Evolutionary conservation across 2,113 vertebrate genomes (phyloP), one percentile per base, ranked within the genome.

Genomic region (Eurystomus gularis): DNA sequence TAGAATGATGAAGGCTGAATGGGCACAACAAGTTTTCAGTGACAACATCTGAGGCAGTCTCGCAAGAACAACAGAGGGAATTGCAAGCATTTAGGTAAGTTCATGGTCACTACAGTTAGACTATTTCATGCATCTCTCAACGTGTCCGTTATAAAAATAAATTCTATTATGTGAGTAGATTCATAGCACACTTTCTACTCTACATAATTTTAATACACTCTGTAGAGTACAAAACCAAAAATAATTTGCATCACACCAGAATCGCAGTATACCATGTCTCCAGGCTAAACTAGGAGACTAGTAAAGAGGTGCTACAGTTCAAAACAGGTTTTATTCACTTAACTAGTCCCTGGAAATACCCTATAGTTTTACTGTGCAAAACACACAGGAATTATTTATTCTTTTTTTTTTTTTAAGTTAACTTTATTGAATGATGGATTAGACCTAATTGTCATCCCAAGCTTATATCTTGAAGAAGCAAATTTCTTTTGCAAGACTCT

Each of bases 21-120:
- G n/a, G n/a, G n/a, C n/a, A n/a, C n/a, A n/a, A n/a, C n/a, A 73
- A 3, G 39, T 91, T 81, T 96, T 96, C 55, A 80, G 51, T 69
- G 87, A n/a, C 91, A 49, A 33, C 28, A 35, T 40, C 73, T 52
- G 70, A 91, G 80, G 39, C 39, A 69, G 44, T 26, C 25, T 61
- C 12, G 2, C 25, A 12, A 37, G 78, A 86, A 68, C 28, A 87
- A 69, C 25, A 87, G 88, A 81, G 69, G 61, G 52, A 94, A 78
- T 72, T 5, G 2, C 37, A 82, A 79, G 52, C 42, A 39, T 60
- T 92, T 90, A 39, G 35, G 10, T 73, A 37, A 64, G 13, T 62
- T 48, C 40, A 25, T 29, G 35, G 57, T 33, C 31, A 25, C 55
- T 76, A 54, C 75, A n/a, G 33, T 75, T 68, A 44, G 28, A 87